Percentiles rank a stretch among this genome's conserved stretches.
These are phyloP conservation scores for Arge pagana DNA, from an alignment of 2,888 invertebrate genomes.

Conservation along the genomic window DNA sequence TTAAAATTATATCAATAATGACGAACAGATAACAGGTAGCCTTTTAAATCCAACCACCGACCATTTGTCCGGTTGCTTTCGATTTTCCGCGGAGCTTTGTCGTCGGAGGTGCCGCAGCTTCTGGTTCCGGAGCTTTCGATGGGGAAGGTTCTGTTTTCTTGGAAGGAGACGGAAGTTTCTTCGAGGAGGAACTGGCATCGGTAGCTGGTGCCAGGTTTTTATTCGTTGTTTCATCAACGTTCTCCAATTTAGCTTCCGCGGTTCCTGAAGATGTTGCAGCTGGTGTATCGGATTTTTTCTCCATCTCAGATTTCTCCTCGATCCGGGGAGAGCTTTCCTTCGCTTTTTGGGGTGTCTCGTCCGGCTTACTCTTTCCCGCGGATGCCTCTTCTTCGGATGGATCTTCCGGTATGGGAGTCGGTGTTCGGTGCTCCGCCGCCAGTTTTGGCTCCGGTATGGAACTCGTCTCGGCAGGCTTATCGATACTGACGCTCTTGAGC, in stretches of 20 bases:
- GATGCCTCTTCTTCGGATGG: conserved; percentile 61
- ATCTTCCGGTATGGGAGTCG: conserved; percentile 66
- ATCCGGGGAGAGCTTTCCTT: conserved; percentile 32
- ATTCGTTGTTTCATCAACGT: too few species aligned
- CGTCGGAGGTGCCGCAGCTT: conserved; percentile 54
- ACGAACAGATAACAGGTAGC: too few species aligned
- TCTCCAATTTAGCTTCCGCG: background rate
- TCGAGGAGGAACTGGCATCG: conserved; percentile 27
- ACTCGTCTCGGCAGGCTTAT: conserved; percentile 25
- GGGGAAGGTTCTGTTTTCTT: background rate
- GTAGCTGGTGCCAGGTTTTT: conserved; percentile 44
- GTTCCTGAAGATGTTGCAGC: too few species aligned
- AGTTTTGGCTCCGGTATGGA: background rate
- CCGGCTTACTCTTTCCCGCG: conserved; percentile 48
- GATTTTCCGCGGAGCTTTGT: conserved; percentile 67
- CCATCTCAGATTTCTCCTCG: conserved; percentile 29
- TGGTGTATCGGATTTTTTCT: conserved; percentile 30
- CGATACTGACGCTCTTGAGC: conserved; percentile 39
- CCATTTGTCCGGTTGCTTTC: conserved; percentile 73
- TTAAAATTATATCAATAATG: too few species aligned
- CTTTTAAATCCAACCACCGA: conserved; percentile 78
- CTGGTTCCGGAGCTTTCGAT: conserved; percentile 18
- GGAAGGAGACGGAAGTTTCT: background rate
- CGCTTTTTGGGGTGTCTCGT: conserved; percentile 58
- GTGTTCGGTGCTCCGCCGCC: conserved; percentile 57